phyloP scores from a whole-genome alignment of 2,888 invertebrate genomes.

The Acanthoscelides obtectus region DNA sequence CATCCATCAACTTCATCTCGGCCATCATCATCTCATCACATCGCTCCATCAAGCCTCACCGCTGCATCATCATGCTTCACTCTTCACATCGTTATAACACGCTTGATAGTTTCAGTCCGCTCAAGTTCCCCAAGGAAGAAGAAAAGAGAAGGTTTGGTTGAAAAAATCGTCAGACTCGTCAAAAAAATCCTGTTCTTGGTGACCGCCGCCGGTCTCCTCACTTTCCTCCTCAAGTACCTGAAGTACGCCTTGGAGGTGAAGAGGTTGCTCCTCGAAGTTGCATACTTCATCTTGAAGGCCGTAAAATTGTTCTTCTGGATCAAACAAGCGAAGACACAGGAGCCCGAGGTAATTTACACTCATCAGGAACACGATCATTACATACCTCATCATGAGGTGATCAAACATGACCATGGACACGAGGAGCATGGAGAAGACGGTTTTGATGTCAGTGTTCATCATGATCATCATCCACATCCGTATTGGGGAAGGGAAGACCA shows the following conservation, averaged over 20 bases:
- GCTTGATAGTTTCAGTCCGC: neutral
- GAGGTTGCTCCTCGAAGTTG: constrained; percentile 67
- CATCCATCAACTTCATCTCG: neutral
- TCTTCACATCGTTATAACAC: neutral
- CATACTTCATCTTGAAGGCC: constrained; percentile 64
- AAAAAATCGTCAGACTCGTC: constrained; percentile 53
- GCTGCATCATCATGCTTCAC: neutral
- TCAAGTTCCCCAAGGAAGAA: neutral
- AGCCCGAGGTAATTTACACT: constrained; percentile 77
- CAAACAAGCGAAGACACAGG: constrained; percentile 62
- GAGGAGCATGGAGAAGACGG: constrained; percentile 75
- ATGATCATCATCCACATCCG: constrained; percentile 11
- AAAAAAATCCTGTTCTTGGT: constrained; percentile 63
- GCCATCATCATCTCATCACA: no score
- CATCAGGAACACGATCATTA: constrained; percentile 80
- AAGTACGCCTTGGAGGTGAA: constrained; percentile 70
- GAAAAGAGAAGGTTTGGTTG: neutral
- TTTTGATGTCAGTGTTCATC: constrained; percentile 50
- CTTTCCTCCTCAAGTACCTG: constrained; percentile 67
- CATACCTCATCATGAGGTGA: constrained; percentile 46
- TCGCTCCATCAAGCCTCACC: neutral
- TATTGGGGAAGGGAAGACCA: constrained; percentile 34
- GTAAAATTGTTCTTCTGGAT: constrained; percentile 69
- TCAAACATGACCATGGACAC: constrained; percentile 51
- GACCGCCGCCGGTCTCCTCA: constrained; percentile 63